Conservation (phyloP, 2,797 vertebrate genomes). For the Mormyrops attenuatus region DNA sequence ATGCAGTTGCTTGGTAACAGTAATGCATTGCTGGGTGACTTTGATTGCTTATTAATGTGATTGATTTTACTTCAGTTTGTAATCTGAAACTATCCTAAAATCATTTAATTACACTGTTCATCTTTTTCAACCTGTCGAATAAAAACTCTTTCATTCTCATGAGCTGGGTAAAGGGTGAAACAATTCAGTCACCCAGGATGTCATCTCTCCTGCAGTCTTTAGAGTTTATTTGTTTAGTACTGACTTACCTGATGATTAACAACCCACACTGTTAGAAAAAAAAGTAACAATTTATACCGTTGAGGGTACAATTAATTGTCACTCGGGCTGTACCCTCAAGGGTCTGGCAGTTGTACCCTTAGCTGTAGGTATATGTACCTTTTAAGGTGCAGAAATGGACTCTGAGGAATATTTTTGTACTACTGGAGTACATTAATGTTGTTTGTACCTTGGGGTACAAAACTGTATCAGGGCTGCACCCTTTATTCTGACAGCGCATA, state of each 20-base stretch:
- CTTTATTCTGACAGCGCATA: no score
- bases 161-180: neutral
- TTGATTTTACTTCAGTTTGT: neutral
- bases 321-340: neutral
- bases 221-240: neutral
- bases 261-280: neutral
- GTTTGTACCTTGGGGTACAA: neutral
- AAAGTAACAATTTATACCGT: neutral
- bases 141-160: neutral
- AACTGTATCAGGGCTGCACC: no score
- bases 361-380: neutral
- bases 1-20: conserved; percentile 4
- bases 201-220: neutral
- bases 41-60: conserved; percentile 3
- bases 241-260: neutral
- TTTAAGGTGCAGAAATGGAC: no score
- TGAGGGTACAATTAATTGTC: neutral
- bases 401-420: no score
- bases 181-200: neutral
- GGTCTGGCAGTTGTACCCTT: neutral
- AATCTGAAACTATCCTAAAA: conserved; percentile 4
- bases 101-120: conserved; percentile 8
- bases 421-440: no score
- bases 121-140: neutral
- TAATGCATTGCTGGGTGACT: neutral